A percentile compares a stretch with the other conserved stretches of the same genome.
These are phyloP conservation scores for Aplodontia rufa DNA, from an alignment of 2,113 vertebrate species.

Conservation along the genomic window DNA sequence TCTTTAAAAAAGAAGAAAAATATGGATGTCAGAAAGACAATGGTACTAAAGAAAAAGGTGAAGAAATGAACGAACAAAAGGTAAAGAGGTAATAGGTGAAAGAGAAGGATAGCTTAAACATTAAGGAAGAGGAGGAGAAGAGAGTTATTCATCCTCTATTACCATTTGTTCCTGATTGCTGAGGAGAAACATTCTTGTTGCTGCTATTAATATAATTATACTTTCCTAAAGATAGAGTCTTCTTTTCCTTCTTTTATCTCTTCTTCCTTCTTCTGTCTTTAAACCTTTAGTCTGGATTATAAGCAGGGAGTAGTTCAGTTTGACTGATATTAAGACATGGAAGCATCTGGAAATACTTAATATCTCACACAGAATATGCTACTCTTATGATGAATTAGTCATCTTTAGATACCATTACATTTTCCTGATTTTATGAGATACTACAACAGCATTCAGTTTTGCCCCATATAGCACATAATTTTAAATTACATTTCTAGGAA, in stretches of 20 bases:
- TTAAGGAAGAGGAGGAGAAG: not conserved
- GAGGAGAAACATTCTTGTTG: not conserved
- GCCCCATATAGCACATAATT: not conserved
- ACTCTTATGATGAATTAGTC: not conserved
- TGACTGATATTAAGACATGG: not conserved
- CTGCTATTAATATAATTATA: not conserved
- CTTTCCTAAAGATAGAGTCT: not conserved
- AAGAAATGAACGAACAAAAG: not conserved
- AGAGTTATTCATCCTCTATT: not conserved
- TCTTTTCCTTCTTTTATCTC: not conserved
- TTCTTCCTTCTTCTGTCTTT: not conserved
- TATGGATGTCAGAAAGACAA: not conserved
- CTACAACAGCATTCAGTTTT: not conserved
- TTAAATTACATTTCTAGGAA: not conserved
- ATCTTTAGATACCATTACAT: not conserved
- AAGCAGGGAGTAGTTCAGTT: not conserved
- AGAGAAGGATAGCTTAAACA: not conserved
- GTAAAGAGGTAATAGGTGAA: not conserved
- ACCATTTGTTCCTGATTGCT: not conserved
- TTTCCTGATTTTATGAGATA: not conserved
- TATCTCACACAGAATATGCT: not conserved
- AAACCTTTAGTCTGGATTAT: not conserved
- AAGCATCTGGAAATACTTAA: not conserved
- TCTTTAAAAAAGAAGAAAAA: no score
- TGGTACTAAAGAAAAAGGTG: not conserved